Conservation (phyloP, 2,888 invertebrate species). For the Lypha dubia region DNA sequence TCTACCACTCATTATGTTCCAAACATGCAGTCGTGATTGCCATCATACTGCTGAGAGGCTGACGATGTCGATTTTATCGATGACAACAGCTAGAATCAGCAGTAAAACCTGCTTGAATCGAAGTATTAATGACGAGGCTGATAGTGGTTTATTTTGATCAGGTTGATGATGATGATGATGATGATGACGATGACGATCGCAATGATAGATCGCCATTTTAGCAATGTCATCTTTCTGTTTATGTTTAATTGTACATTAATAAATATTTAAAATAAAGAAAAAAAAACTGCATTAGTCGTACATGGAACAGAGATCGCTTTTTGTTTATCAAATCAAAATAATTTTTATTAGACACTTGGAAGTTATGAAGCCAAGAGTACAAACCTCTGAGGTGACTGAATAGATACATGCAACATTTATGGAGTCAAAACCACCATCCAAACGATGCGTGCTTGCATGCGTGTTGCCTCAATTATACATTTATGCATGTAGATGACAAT, state of each 20-base stretch:
- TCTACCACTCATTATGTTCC: slow-evolving; percentile 63
- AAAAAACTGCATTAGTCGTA: slow-evolving; percentile 32
- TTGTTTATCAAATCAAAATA: slow-evolving; percentile 48
- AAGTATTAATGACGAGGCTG: slow-evolving; percentile 18
- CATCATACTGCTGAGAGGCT: slow-evolving; percentile 34
- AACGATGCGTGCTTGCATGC: slow-evolving; percentile 30
- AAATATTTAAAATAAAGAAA: slow-evolving; percentile 26
- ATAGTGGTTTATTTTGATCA: slow-evolving; percentile 25
- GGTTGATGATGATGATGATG: slow-evolving; percentile 14
- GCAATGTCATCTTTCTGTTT: slow-evolving; percentile 61
- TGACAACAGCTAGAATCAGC: slow-evolving; percentile 10
- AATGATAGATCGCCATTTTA: slow-evolving; percentile 63
- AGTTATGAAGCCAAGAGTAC: background rate
- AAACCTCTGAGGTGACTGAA: slow-evolving; percentile 49
- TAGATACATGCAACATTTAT: slow-evolving; percentile 43
- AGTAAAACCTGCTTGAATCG: background rate
- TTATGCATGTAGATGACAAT: slow-evolving; percentile 66
- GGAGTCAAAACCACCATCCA: slow-evolving; percentile 1
- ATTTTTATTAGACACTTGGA: slow-evolving; percentile 46
- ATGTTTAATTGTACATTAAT: slow-evolving; percentile 58
- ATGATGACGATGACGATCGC: slow-evolving; percentile 20
- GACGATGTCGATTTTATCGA: slow-evolving; percentile 33
- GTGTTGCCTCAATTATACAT: slow-evolving; percentile 66
- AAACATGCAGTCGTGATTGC: slow-evolving; percentile 61
- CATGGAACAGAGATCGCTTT: slow-evolving; percentile 9